Conservation (phyloP, 2,888 invertebrate species). For the Apoderus coryli region DNA sequence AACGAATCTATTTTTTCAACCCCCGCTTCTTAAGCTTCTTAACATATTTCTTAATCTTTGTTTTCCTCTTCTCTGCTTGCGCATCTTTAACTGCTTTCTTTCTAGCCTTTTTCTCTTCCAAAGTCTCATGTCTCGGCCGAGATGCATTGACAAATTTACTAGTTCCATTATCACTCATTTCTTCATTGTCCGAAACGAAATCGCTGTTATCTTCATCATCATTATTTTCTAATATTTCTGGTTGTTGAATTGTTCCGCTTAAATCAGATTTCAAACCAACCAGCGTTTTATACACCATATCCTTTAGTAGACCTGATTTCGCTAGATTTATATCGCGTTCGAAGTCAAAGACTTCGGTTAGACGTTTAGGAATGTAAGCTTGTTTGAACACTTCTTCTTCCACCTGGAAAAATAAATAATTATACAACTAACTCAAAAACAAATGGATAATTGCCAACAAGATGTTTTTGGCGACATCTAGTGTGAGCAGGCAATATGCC, state of each 20-base stretch:
- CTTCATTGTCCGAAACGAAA: constrained; percentile 21
- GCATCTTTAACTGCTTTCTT: constrained; percentile 82
- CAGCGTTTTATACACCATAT: constrained; percentile 74
- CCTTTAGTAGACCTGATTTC: constrained; percentile 54
- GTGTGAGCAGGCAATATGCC: no score
- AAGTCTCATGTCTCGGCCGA: constrained; percentile 65
- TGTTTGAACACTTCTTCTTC: constrained; percentile 90
- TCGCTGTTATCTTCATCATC: constrained; percentile 26
- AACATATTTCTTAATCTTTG: constrained; percentile 83
- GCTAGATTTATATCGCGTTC: constrained; percentile 75
- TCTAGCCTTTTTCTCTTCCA: constrained; percentile 65
- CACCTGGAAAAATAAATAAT: constrained; percentile 30
- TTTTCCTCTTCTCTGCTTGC: constrained; percentile 75
- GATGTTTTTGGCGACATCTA: no score
- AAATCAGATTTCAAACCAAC: constrained; percentile 71
- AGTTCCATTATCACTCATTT: constrained; percentile 26
- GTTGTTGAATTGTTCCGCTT: constrained; percentile 52
- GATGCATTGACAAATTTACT: constrained; percentile 47
- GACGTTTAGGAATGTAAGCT: constrained; percentile 81
- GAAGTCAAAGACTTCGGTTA: constrained; percentile 77
- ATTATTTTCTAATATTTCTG: constrained; percentile 43
- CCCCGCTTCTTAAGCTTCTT: constrained; percentile 80
- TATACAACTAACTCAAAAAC: neutral
- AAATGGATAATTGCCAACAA: no score
- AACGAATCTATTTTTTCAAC: constrained; percentile 21